Conservation (phyloP, 2,113 vertebrate genomes). For the Burhinus oedicnemus region DNA sequence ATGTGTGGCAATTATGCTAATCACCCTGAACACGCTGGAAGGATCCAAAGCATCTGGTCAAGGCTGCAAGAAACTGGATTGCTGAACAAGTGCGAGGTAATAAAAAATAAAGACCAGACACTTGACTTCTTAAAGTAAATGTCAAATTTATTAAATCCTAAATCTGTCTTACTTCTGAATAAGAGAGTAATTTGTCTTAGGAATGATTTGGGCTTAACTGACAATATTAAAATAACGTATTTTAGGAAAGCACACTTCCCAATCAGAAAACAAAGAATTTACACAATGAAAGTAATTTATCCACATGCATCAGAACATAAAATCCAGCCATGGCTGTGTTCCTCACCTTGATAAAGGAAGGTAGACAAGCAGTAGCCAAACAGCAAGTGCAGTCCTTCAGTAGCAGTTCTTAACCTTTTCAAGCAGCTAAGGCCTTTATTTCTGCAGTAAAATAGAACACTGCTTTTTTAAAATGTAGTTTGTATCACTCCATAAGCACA, state of each 20-base stretch:
- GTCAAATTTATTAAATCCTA: not conserved
- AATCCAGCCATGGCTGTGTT: not conserved
- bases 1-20: conserved; percentile 78
- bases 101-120: not conserved
- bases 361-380: not conserved
- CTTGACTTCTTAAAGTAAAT: not conserved
- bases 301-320: not conserved
- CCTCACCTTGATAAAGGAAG: not conserved
- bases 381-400: not conserved
- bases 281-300: not conserved
- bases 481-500: not conserved
- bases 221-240: not conserved
- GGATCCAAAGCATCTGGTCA: conserved; percentile 86
- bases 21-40: conserved; percentile 81
- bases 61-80: conserved; percentile 82
- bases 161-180: not conserved
- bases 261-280: not conserved
- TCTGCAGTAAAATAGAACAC: not conserved
- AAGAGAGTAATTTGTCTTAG: not conserved
- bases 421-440: not conserved
- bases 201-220: not conserved
- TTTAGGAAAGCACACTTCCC: not conserved
- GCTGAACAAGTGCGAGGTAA: conserved; percentile 84
- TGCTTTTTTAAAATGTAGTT: not conserved
- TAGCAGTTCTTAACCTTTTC: not conserved